These are phyloP conservation scores for Heloderma charlesbogerti DNA, from an alignment of 2,113 vertebrate species.

Conservation along the genomic window DNA sequence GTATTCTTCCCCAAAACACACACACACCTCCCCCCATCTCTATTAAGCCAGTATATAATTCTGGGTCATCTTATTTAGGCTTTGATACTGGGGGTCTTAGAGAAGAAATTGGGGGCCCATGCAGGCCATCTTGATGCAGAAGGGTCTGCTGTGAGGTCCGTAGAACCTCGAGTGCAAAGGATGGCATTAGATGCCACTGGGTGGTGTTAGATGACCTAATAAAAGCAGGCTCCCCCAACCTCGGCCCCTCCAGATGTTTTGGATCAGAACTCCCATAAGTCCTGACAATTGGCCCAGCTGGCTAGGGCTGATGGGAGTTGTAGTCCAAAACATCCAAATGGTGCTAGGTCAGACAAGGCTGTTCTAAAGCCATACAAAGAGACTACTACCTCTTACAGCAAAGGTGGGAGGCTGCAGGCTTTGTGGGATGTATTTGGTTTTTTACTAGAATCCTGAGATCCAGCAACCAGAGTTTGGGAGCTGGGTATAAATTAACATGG, in stretches of 20 bases:
- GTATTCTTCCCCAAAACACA: not conserved
- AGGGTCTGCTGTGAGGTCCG: rapidly evolving
- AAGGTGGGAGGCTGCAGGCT: not conserved
- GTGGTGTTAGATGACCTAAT: no score
- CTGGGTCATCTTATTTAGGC: not conserved
- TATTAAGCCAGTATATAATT: not conserved
- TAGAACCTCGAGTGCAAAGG: not conserved
- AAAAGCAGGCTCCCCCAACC: not conserved
- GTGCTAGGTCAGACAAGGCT: not conserved
- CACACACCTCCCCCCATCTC: no score
- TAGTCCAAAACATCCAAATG: no score
- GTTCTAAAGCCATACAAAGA: not conserved
- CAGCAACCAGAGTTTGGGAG: no score
- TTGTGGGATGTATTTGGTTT: no score
- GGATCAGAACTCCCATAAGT: no score
- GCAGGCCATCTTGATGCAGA: not conserved
- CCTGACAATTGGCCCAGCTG: no score
- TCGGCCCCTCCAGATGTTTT: not conserved
- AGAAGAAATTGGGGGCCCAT: not conserved
- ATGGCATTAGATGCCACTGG: no score
- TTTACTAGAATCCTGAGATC: no score
- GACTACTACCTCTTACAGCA: not conserved
- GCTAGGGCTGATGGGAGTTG: no score
- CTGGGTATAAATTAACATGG: not conserved
- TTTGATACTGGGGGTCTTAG: not conserved